These are phyloP conservation scores for Eupelmus urozonus DNA, from an alignment of 2,888 invertebrate genomes.

Conservation along the genomic window DNA sequence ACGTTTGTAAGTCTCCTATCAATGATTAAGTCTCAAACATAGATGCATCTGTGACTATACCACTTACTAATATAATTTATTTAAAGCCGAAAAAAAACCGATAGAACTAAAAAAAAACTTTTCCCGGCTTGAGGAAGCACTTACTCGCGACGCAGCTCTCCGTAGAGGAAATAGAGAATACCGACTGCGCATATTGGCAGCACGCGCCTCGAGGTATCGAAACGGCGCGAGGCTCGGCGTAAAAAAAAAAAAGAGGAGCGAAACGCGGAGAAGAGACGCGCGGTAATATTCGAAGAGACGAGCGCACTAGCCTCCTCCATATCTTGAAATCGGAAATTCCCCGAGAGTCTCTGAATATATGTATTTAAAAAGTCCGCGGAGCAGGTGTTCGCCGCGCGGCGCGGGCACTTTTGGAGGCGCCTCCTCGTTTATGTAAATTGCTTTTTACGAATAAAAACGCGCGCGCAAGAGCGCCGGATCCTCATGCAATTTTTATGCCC, in stretches of 20 bases:
- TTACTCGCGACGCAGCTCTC: slow-evolving; percentile 55
- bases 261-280: slow-evolving; percentile 5
- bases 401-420: slow-evolving; percentile 35
- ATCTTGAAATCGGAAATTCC: slow-evolving; percentile 55
- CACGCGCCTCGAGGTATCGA: slow-evolving; percentile 46
- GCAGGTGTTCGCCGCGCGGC: slow-evolving; percentile 45
- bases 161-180: slow-evolving; percentile 53
- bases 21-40: too few species aligned
- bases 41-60: too few species aligned
- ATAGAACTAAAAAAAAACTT: background rate
- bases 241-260: background rate
- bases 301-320: slow-evolving; percentile 18
- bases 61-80: too few species aligned
- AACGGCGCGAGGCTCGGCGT: slow-evolving; percentile 10
- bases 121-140: slow-evolving; percentile 61
- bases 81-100: too few species aligned
- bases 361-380: slow-evolving; percentile 52
- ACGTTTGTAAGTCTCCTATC: too few species aligned
- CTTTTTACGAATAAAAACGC: slow-evolving; percentile 53
- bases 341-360: slow-evolving; percentile 51
- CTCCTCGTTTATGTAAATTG: slow-evolving; percentile 58
- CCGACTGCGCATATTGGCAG: slow-evolving; percentile 11
- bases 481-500: slow-evolving; percentile 41
- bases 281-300: slow-evolving; percentile 42
- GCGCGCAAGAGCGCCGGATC: background rate